Base-by-base conservation (phyloP, 1,140 invertebrate species). In the Monochamus saltuarius region DNA sequence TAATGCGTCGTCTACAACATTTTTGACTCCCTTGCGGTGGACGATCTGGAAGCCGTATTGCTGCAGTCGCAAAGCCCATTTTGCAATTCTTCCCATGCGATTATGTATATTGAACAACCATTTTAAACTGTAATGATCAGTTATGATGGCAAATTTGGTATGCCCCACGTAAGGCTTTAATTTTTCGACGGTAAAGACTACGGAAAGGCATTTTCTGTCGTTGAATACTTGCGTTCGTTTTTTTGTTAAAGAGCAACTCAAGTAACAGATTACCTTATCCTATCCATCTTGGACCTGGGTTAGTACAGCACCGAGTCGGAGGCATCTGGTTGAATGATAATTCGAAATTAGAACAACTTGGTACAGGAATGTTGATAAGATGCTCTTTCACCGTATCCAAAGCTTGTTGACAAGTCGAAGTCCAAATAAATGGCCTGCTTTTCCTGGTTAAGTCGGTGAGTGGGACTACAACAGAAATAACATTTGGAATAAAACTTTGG, bases 61-160 rank as follows among this genome's bases (percentile, higher is more conserved):
- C 63, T 79, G 76, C 0, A 83, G 51, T 17, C 66, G 22, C 9
- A 81, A n/a, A 16, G 64, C 47, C 80, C 79, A 83, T 38, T 79
- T 53, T 0, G 75, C 76, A 4, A 83, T 55, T 43, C 80, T 43
- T 46, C 74, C 75, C 1, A 59, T 68, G 3, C 74, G 70, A 52
- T 80, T 76, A 58, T 75, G n/a, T n/a, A n/a, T n/a, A n/a, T n/a
- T n/a, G n/a, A n/a, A n/a, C n/a, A n/a, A n/a, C n/a, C n/a, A n/a
- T 79, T 0, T 59, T 4, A 84, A 65, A 6, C 75, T 70, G 37
- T 69, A 66, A 56, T 81, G 79, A 59, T 84, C 81, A 0, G 80
- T 82, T 10, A 77, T 64, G 1, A 82, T 71, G 4, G 38, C 73
- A 56, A 84, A 81, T n/a, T 73, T 57, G 4, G 59, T 68, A 7